Evolutionary conservation across 1,140 invertebrate genomes (phyloP), one percentile per base, ranked within the genome.

Genomic region (Apocrypta bakeri): DNA sequence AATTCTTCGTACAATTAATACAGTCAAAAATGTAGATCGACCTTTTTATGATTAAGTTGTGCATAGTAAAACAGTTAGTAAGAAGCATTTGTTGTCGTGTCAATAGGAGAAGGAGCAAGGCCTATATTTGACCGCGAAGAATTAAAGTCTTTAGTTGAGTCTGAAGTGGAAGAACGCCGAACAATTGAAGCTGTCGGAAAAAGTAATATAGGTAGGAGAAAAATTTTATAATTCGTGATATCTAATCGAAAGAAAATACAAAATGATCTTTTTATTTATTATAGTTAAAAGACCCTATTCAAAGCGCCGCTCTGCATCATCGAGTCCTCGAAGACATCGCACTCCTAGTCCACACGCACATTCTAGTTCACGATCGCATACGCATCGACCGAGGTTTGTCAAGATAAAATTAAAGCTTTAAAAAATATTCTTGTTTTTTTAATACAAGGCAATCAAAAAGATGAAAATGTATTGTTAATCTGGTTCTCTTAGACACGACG

Each of bases 51-150:
- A 77, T 27, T 12, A 21, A 6, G n/a, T 12, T 27, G 7, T 66
- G 63, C 6, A 21, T 21, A 56, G 63, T 27, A 76, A 66, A 31
- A 12, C 24, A 21, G n/a, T n/a, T 72, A 72, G 8, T 75, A 74
- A 48, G 14, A 42, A 81, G 40, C 25, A n/a, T 68, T 42, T 66
- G 48, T 8, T 29, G 64, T 31, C 27, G 2, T 81, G 66, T 25
- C 21, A 78, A 78, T n/a, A 83, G 82, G 77, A 68, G 82, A 83
- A 83, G 82, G 82, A 61, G 8, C 63, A n/a, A 83, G 76, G 12
- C 82, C 82, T 14, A 61, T 83, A 69, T 83, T 83, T 61, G 76
- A 83, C 37, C 75, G 81, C 8, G 76, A 83, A 1, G 81, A 83
- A 66, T 61, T 83, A 31, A 83, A 73, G 56, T 21, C n/a, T n/a